Percentiles rank a stretch among this genome's conserved stretches.
Conservation (phyloP, 1,140 invertebrate genomes). For the Oedothorax gibbosus region DNA sequence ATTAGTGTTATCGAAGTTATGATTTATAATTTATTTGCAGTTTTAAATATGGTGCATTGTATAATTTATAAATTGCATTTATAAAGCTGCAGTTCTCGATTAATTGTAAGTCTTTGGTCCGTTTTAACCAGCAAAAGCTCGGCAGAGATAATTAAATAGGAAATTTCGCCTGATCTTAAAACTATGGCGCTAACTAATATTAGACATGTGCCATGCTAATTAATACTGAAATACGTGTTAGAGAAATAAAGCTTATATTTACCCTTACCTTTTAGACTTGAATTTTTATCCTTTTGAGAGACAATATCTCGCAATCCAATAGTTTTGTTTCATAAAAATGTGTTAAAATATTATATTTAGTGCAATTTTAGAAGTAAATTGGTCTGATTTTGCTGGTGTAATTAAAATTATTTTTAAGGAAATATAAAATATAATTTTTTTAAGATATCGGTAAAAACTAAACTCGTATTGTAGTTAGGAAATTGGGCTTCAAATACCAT, state of each 20-base stretch:
- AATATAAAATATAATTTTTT: neutral
- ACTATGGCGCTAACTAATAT: conserved; percentile 15
- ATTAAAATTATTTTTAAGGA: neutral
- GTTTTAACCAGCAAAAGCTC: conserved; percentile 58
- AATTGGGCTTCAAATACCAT: conserved; percentile 21
- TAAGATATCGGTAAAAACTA: neutral
- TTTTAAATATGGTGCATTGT: conserved; percentile 28
- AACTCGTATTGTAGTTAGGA: neutral
- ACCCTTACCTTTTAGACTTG: conserved; percentile 2
- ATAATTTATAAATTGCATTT: conserved; percentile 41
- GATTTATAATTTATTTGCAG: neutral
- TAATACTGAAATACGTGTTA: neutral
- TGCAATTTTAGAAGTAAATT: neutral
- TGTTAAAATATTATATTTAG: neutral
- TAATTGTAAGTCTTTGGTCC: conserved; percentile 53
- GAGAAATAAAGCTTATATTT: neutral
- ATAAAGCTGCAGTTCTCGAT: conserved; percentile 19
- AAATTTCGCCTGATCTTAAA: conserved; percentile 1
- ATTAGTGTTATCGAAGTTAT: too few relatives aligned
- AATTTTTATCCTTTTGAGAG: neutral
- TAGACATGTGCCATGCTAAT: conserved; percentile 4
- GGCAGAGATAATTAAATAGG: conserved; percentile 16
- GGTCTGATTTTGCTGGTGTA: neutral
- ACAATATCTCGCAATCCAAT: neutral
- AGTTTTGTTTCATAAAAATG: neutral